These are phyloP conservation scores for Varecia variegata DNA, from an alignment of 2,797 vertebrate species.

Conservation along the genomic window DNA sequence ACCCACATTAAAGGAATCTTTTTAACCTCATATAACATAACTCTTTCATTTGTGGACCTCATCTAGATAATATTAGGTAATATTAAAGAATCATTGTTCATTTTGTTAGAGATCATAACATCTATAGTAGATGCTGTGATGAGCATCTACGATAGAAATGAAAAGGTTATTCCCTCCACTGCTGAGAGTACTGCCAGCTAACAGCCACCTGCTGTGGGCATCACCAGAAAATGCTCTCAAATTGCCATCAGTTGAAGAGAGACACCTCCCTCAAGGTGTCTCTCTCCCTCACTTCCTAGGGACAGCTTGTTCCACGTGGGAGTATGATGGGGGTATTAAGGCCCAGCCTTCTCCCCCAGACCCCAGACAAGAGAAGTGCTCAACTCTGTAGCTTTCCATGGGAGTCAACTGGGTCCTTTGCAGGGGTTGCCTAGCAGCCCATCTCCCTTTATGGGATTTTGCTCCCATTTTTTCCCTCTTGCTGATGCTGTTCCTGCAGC, in stretches of 20 bases:
- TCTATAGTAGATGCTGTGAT: background rate
- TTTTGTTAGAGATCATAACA: background rate
- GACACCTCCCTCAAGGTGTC: no score
- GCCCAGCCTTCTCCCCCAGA: background rate
- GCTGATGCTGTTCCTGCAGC: background rate
- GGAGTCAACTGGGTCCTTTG: rapidly evolving
- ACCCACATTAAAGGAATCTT: background rate
- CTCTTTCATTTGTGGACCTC: background rate
- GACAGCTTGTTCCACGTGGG: rapidly evolving
- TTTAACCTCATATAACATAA: background rate
- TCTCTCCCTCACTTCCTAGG: background rate
- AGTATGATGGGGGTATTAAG: background rate
- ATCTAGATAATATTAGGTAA: background rate
- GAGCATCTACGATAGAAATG: background rate
- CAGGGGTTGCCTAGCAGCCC: background rate
- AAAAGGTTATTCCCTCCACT: background rate
- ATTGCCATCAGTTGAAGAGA: background rate
- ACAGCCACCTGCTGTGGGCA: background rate
- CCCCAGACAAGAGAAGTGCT: background rate
- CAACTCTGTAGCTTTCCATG: background rate
- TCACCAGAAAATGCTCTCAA: background rate
- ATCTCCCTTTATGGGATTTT: no score
- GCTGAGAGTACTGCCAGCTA: background rate
- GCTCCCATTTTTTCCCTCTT: background rate
- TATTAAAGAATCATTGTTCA: background rate